Evolutionary conservation across 2,888 invertebrate species (phyloP).

Genomic region (Drosophila melanosoma): DNA sequence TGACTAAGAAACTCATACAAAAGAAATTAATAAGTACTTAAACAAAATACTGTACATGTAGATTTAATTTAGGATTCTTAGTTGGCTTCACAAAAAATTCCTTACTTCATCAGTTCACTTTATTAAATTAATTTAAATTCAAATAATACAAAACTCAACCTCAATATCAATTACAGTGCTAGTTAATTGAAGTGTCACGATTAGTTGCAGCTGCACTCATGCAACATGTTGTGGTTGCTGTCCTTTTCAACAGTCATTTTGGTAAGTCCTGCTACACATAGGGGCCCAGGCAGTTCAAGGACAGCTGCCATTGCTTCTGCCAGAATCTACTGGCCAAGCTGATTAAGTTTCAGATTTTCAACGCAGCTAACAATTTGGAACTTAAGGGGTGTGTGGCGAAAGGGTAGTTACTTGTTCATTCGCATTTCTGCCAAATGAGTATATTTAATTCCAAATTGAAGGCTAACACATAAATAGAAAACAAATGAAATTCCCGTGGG

Average conservation of each 20-base stretch:
- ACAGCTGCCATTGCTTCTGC: background rate
- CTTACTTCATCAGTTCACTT: background rate
- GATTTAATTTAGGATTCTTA: background rate
- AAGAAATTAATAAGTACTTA: too few relatives aligned
- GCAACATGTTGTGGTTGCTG: constrained; percentile 17
- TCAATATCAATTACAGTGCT: constrained; percentile 9
- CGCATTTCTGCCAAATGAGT: constrained; percentile 20
- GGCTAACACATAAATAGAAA: constrained; percentile 6
- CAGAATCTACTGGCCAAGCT: constrained; percentile 26
- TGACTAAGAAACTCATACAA: background rate
- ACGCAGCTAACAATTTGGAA: constrained; percentile 15
- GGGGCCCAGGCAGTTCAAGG: constrained; percentile 7
- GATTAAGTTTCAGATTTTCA: constrained; percentile 31
- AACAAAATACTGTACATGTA: background rate
- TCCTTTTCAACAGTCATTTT: constrained; percentile 8
- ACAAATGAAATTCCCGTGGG: constrained; percentile 35
- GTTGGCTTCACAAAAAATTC: background rate
- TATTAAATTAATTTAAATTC: background rate
- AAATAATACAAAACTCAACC: background rate
- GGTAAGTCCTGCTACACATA: constrained; percentile 1
- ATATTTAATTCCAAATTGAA: constrained; percentile 22
- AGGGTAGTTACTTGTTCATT: background rate
- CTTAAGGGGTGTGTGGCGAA: background rate
- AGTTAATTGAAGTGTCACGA: constrained; percentile 7
- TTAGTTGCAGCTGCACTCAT: constrained; percentile 13